A percentile compares a stretch with the other conserved stretches of the same genome.
Conservation (phyloP, 2,888 invertebrate species). For the Ctenicera cuprea region DNA sequence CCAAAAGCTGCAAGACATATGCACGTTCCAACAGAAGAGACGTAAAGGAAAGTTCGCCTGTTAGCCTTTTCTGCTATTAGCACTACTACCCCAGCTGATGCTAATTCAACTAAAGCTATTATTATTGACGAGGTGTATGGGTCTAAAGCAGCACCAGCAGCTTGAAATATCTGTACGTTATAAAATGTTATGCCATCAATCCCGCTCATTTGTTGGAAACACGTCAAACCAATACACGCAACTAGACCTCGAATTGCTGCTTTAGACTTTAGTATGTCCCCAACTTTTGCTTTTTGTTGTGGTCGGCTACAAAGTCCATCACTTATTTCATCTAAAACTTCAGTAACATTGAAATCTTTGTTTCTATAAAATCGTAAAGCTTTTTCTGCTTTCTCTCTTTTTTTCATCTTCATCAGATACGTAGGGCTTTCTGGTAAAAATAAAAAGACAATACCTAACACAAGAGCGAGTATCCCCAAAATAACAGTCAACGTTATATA, state of each 20-base stretch:
- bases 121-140: slow-evolving; percentile 82
- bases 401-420: slow-evolving; percentile 77
- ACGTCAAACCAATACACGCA: slow-evolving; percentile 84
- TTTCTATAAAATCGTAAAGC: slow-evolving; percentile 83
- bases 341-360: slow-evolving; percentile 76
- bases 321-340: slow-evolving; percentile 80
- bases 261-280: slow-evolving; percentile 77
- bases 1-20: slow-evolving; percentile 31
- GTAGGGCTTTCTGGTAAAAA: slow-evolving; percentile 85
- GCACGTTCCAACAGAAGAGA: slow-evolving; percentile 41
- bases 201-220: slow-evolving; percentile 87
- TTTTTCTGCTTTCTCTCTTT: slow-evolving; percentile 76
- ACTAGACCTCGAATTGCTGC: slow-evolving; percentile 81
- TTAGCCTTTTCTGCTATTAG: slow-evolving; percentile 85
- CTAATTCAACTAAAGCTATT: slow-evolving; percentile 84
- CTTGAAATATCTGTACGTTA: slow-evolving; percentile 81
- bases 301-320: slow-evolving; percentile 75
- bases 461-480: slow-evolving; percentile 78
- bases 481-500: slow-evolving; percentile 75
- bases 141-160: slow-evolving; percentile 79
- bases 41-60: slow-evolving; percentile 74
- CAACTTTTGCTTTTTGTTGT: slow-evolving; percentile 74
- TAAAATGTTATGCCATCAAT: slow-evolving; percentile 88
- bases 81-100: slow-evolving; percentile 80
- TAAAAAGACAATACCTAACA: slow-evolving; percentile 79